Percentiles rank a stretch among this genome's conserved stretches.
phyloP scores from a whole-genome alignment of 2,888 invertebrate genomes.

The Ctenicera cuprea region DNA sequence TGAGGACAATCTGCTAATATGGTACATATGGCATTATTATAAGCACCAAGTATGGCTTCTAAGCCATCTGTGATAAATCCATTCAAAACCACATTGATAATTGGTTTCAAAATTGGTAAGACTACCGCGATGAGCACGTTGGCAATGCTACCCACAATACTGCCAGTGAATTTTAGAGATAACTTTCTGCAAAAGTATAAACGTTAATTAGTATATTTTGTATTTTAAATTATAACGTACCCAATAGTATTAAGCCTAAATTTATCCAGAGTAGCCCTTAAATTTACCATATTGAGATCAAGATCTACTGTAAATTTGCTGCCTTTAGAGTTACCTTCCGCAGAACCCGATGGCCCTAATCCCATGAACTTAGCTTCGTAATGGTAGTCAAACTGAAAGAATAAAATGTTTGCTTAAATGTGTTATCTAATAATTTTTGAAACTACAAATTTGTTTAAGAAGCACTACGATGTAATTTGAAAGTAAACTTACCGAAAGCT shows the following conservation, averaged over 20 bases:
- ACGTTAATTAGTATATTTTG: neutral
- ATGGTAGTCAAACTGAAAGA: conserved; percentile 30
- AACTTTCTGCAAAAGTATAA: conserved; percentile 2
- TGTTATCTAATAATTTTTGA: no score
- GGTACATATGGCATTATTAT: neutral
- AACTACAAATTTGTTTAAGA: no score
- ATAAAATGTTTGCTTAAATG: no score
- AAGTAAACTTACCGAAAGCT: conserved; percentile 55
- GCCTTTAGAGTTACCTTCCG: conserved; percentile 13
- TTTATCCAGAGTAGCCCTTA: conserved; percentile 11
- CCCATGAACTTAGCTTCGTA: conserved; percentile 38
- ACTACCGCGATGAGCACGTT: neutral
- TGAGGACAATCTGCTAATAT: neutral
- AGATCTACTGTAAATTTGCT: conserved; percentile 34
- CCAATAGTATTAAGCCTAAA: conserved; percentile 14
- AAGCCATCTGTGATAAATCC: neutral
- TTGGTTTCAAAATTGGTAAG: neutral
- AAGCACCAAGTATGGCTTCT: neutral
- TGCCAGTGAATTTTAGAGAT: neutral
- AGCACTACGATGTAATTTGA: no score
- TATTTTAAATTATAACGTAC: neutral
- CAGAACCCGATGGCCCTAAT: conserved; percentile 32
- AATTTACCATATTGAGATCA: conserved; percentile 23
- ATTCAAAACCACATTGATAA: neutral
- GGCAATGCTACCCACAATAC: neutral